Evolutionary conservation across 2,113 vertebrate species (phyloP), one percentile per base, ranked within the genome.

Genomic region (Rhynchopsitta pachyrhyncha): DNA sequence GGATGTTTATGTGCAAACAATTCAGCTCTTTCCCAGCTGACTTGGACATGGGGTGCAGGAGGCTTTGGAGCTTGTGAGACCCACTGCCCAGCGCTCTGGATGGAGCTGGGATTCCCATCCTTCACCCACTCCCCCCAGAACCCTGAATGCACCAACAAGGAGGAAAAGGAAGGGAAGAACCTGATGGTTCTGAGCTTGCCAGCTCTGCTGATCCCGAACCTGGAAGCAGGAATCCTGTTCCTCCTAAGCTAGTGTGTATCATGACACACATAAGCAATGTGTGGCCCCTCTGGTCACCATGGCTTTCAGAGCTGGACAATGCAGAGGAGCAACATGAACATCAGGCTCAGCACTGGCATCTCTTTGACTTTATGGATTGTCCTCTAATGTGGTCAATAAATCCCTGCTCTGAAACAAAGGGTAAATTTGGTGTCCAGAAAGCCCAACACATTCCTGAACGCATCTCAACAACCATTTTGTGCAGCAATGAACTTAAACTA

Each of bases 261-360:
- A 3, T 0, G 4, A 64, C 35, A 55, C n/a, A 25, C 2, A 5
- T 5, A 24, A 52, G 25, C 18, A 23, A 25, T 1, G 1, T 9
- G 13, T 20, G 20, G 11, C 46, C 39, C 13, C 39, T 66, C 10
- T 1, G 0, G 41, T 41, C 80, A 47, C 53, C 3, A 0, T 0
- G 6, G 46, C 50, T 10, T 33, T 19, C 84, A 47, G 83, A 42
- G 33, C 17, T 6, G 4, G 17, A n/a, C 42, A 71, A 19, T 1
- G 1, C 31, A 49, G 42, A 69, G 60, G 29, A 70, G 55, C 60
- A 57, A 10, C 49, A 3, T 2, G 17, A 53, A 20, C 60, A 44
- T 6, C 82, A 18, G 49, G 20, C 13, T 82, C 11, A 17, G 27
- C 0, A 0, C 20, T 22, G 35, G 53, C 42, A 66, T 31, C 22